Evolutionary conservation across 2,888 invertebrate species (phyloP).

Genomic region (Brassicogethes aeneus): DNA sequence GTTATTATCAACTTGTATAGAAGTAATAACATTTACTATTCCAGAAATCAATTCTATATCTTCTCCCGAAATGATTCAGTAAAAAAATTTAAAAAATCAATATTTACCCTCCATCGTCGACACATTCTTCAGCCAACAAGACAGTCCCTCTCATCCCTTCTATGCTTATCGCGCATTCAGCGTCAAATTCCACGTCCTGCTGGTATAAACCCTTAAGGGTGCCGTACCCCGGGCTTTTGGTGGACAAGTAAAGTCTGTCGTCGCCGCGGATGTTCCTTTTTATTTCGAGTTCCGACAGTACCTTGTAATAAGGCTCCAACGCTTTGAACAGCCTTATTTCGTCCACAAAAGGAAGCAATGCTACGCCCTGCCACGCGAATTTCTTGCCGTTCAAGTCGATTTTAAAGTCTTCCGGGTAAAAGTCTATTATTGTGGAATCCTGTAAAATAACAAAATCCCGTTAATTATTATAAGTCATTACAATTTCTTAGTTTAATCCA

Average conservation of each 20-base stretch:
- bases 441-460: constrained; percentile 43
- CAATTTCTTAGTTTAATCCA: no score
- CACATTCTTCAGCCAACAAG: constrained; percentile 61
- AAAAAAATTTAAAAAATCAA: constrained; percentile 2
- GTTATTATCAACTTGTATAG: no score
- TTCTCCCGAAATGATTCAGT: no score
- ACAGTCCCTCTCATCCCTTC: constrained; percentile 82
- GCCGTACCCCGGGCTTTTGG: constrained; percentile 59
- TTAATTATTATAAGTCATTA: no score
- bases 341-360: constrained; percentile 95
- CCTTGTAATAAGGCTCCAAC: constrained; percentile 67
- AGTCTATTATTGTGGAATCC: constrained; percentile 93
- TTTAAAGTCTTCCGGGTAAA: constrained; percentile 96
- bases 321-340: constrained; percentile 82
- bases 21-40: no score
- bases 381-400: constrained; percentile 99
- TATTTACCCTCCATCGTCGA: constrained; percentile 57
- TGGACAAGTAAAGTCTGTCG: constrained; percentile 81
- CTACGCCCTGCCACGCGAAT: constrained; percentile 99
- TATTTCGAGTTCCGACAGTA: constrained; percentile 78
- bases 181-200: constrained; percentile 42
- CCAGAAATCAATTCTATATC: no score
- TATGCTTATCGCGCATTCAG: constrained; percentile 54
- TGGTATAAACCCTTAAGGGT: constrained; percentile 63
- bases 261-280: constrained; percentile 80